Percentiles rank a stretch among this genome's conserved stretches.
Conservation (phyloP, 2,113 vertebrate species). For the Aspiorhynchus laticeps region DNA sequence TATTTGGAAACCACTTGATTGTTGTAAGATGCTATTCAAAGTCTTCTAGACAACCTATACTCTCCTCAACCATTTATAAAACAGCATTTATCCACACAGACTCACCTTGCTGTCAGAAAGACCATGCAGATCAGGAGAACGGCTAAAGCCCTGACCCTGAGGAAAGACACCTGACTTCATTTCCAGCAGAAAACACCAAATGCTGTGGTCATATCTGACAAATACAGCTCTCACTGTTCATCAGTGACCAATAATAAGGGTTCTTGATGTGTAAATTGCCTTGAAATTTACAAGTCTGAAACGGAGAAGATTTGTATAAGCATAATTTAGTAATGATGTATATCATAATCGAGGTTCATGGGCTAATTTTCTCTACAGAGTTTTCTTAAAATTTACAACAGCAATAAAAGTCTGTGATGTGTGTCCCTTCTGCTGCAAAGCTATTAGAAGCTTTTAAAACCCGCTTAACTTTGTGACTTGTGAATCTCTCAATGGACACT, state of each 20-base stretch:
- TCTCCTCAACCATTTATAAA: background rate
- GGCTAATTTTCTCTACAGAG: slow-evolving; percentile 55
- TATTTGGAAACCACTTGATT: background rate
- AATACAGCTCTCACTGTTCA: background rate
- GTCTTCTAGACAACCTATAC: background rate
- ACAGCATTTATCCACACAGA: background rate
- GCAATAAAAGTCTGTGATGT: slow-evolving; percentile 59
- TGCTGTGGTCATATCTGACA: background rate
- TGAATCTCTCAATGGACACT: slow-evolving; percentile 38
- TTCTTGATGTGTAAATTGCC: background rate
- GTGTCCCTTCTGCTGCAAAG: slow-evolving; percentile 37
- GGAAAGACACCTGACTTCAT: background rate
- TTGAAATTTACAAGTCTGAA: background rate
- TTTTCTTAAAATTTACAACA: slow-evolving; percentile 52
- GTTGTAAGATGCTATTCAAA: background rate
- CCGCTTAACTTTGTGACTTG: slow-evolving; percentile 21
- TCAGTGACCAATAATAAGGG: background rate
- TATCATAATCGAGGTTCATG: slow-evolving; percentile 54
- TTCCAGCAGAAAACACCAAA: background rate
- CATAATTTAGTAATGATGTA: slow-evolving; percentile 48
- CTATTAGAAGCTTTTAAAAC: slow-evolving; percentile 43
- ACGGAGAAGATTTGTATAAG: background rate
- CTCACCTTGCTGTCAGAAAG: background rate
- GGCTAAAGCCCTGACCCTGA: background rate
- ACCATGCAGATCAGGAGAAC: background rate